Evolutionary conservation across 1,140 invertebrate species (phyloP), one percentile per base, ranked within the genome.

Genomic region (Megalopta genalis): DNA sequence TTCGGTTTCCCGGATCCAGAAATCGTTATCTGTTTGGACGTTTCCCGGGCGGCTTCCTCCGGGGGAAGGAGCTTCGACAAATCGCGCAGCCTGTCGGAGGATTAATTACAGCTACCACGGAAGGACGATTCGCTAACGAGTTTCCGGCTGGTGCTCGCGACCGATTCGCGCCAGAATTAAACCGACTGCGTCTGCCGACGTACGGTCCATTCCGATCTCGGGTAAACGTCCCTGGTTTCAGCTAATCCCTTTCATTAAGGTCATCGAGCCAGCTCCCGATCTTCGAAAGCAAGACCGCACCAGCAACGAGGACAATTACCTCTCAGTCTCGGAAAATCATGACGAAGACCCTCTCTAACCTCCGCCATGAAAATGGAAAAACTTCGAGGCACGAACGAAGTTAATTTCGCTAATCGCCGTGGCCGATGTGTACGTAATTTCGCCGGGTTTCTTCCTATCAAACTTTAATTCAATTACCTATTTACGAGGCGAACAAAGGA

Each of bases 51-150:
- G 6, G 52, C 5, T 60, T 68, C 65, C 66, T 21, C 21, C 27
- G 2, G 16, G 21, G 59, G 59, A 63, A 83, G 70, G 42, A 65
- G 25, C 59, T 73, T 80, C 54, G 80, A 85, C 68, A 80, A 85
- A 78, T 84, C 52, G 66, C 27, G 65, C 62, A 60, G 65, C 42
- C 37, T 62, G 52, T 52, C 65, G 18, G 65, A 65, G 59, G 70
- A 86, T 62, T 86, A 86, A 86, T 86, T 80, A 86, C 70, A 57
- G 64, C 63, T 62, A 72, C 72, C 79, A 62, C 74, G 81, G 73
- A 86, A 86, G 69, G 69, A 86, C 73, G 73, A 74, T 78, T 81
- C 73, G 70, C 71, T 86, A 86, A 86, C 81, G 85, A 78, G 81
- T 68, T 86, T 81, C 77, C 72, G 80, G 23, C 62, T 54, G 80